phyloP scores from a whole-genome alignment of 2,888 invertebrate species.

The Amitus sp. region DNA sequence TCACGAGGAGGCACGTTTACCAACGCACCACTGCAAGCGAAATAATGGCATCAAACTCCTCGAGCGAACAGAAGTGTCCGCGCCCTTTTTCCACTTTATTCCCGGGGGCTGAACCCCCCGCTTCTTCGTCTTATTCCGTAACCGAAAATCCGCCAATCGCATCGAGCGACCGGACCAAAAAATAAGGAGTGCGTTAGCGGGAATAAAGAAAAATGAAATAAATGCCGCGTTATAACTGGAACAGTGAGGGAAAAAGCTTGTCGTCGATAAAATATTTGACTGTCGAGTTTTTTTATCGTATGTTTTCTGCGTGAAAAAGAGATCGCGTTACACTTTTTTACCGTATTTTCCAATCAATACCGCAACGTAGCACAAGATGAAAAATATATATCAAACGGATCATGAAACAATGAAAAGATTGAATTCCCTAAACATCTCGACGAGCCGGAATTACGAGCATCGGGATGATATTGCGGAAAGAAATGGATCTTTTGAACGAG shows the following conservation, averaged over 20 bases:
- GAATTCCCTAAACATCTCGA: neutral
- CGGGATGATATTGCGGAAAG: neutral
- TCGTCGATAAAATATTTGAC: too few relatives aligned
- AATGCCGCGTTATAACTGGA: too few relatives aligned
- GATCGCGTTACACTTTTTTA: neutral
- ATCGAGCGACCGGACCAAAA: conserved; percentile 59
- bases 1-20: conserved; percentile 4
- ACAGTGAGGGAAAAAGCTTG: too few relatives aligned
- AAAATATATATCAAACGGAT: neutral
- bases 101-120: conserved; percentile 36
- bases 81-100: conserved; percentile 33
- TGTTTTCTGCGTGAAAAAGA: neutral
- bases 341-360: neutral
- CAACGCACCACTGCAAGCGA: conserved; percentile 10
- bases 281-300: too few relatives aligned
- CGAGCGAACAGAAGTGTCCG: conserved; percentile 14
- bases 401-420: conserved; percentile 4
- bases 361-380: neutral
- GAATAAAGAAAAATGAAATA: too few relatives aligned
- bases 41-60: conserved; percentile 19
- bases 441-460: neutral
- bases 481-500: neutral
- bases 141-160: conserved; percentile 52
- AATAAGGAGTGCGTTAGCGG: too few relatives aligned
- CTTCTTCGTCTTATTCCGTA: conserved; percentile 27